These are phyloP conservation scores for Rhabdomys pumilio DNA, from an alignment of 2,797 vertebrate genomes.

Conservation along the genomic window DNA sequence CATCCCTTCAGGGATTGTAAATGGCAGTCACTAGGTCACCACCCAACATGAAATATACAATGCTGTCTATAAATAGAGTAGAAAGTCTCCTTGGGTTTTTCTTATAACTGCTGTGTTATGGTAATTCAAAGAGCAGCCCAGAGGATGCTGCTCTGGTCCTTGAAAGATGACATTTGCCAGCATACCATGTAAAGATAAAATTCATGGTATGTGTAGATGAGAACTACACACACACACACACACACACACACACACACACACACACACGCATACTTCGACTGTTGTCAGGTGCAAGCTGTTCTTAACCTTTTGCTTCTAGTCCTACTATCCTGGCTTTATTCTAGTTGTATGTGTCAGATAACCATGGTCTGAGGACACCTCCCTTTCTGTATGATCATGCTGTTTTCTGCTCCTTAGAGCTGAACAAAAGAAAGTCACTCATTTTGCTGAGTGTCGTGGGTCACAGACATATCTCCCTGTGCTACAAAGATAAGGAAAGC, in stretches of 20 bases:
- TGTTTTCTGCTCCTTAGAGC: not conserved
- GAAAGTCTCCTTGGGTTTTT: constrained; percentile 2
- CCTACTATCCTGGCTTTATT: not conserved
- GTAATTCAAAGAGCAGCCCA: not conserved
- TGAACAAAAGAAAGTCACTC: constrained; percentile 37
- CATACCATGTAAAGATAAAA: not conserved
- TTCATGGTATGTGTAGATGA: not conserved
- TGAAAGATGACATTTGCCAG: constrained; percentile 31
- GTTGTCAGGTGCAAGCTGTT: not conserved
- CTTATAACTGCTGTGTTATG: not conserved
- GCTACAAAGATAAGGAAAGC: constrained; percentile 34
- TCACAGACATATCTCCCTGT: not conserved
- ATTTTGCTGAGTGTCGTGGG: constrained; percentile 4
- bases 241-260: not conserved
- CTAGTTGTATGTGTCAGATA: not conserved
- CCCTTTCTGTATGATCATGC: not conserved
- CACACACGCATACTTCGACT: fast-evolving
- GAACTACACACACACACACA: not conserved
- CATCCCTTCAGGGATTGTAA: constrained; percentile 5
- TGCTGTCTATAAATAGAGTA: constrained; percentile 67
- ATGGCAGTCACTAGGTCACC: constrained; percentile 66
- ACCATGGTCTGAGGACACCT: not conserved
- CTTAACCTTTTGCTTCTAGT: not conserved
- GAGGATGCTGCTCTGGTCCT: not conserved
- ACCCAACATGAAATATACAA: constrained; percentile 57